Percentiles rank a stretch among this genome's conserved stretches.
Evolutionary conservation across 2,888 invertebrate species (phyloP).

Genomic region (Octonoba sinensis): DNA sequence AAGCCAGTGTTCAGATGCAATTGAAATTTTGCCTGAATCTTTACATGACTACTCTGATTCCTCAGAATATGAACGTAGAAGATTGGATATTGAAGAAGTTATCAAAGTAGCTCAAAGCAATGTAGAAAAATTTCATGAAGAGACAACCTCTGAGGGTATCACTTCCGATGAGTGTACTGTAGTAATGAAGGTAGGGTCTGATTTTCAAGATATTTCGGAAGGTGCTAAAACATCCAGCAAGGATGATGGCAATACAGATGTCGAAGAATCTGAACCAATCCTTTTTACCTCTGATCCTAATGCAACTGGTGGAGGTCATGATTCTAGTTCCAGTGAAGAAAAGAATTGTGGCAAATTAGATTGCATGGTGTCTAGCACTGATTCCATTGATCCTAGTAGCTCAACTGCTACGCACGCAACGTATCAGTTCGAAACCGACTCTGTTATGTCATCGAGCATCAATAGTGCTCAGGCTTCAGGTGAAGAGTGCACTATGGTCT

Average conservation of each 20-base stretch:
- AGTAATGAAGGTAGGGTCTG: constrained; percentile 37
- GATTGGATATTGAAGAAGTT: constrained; percentile 80
- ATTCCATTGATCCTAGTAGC: constrained; percentile 83
- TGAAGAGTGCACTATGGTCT: constrained; percentile 85
- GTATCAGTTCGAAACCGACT: constrained; percentile 86
- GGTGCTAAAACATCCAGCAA: constrained; percentile 71
- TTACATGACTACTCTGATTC: constrained; percentile 70
- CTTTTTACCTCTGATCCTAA: constrained; percentile 32
- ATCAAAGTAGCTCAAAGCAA: constrained; percentile 79
- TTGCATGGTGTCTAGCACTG: constrained; percentile 78
- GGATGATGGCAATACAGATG: constrained; percentile 68
- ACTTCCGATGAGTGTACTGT: constrained; percentile 56
- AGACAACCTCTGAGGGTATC: constrained; percentile 48
- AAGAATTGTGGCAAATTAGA: constrained; percentile 67
- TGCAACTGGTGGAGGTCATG: constrained; percentile 40
- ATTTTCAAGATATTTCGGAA: constrained; percentile 37
- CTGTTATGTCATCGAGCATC: constrained; percentile 87
- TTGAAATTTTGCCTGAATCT: constrained; percentile 66
- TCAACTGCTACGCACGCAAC: constrained; percentile 86
- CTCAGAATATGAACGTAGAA: constrained; percentile 78
- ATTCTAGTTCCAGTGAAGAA: constrained; percentile 59
- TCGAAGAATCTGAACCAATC: constrained; percentile 48
- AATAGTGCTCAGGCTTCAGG: constrained; percentile 76
- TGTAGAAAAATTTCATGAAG: constrained; percentile 75
- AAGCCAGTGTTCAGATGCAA: constrained; percentile 72